Evolutionary conservation across 1,140 invertebrate species (phyloP), one percentile per base, ranked within the genome.

Genomic region (Notospermus geniculatus): DNA sequence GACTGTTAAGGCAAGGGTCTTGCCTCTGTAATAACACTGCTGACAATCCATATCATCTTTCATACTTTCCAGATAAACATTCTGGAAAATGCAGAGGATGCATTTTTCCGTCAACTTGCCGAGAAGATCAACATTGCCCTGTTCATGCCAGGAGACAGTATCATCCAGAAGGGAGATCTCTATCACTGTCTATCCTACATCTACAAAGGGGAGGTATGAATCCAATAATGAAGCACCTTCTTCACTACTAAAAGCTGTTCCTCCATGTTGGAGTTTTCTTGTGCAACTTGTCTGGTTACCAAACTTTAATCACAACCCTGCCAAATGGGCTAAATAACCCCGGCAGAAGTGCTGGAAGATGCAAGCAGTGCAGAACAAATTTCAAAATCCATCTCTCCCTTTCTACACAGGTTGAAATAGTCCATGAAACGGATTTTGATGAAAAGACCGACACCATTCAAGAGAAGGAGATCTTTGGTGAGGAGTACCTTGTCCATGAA

Each of bases 131-230:
- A 55, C 17, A 25, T 55, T 22, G 27, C 2, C 23, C 25, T 55
- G 15, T 32, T 7, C 27, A 19, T 55, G n/a, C 54, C 54, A 32
- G 54, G 29, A 28, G 54, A 28, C n/a, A 17, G 11, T 9, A 30
- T 55, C 23, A 27, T 32, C 17, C 11, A 59, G n/a, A 23, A 60
- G 52, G 39, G 59, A 60, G 55, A 54, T 28, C 5, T 59, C 30
- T 15, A 11, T n/a, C 4, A 19, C 29, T 2, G 29, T 5, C 17
- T 30, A 5, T 55, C 25, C 23, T 55, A 55, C 19, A 27, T 55
- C n/a, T 32, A 28, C 9, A 55, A 55, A 55, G 54, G 54, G 25
- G 23, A 55, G 54, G 54, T 27, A 30, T n/a, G n/a, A n/a, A n/a
- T n/a, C n/a, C n/a, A n/a, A n/a, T n/a, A n/a, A n/a, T n/a, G n/a